Base-by-base conservation (phyloP, 2,113 vertebrate genomes). In the Xiphias gladius region DNA sequence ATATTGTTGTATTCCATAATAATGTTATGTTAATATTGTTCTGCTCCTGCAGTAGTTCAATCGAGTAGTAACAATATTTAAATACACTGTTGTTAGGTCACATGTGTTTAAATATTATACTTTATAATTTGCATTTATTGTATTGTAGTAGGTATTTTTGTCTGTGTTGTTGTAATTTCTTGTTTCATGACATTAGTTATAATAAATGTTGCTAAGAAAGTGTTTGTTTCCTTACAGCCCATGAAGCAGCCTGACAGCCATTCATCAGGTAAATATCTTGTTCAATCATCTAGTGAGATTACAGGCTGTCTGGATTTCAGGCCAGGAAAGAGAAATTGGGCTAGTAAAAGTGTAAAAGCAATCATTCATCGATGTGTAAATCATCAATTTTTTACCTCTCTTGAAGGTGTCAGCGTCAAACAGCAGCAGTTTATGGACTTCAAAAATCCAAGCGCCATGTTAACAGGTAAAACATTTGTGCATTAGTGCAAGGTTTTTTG, bases 381-480 rank as follows among this genome's bases (percentile, higher is more conserved):
- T 17, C 5, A 24, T 30, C 0, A 12, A 8, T 24, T 16, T 66
- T 35, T 73, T 0, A 65, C 58, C 2, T 59, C 5, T 66, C 11
- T 52, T 73, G 52, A 22, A 78, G 74, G 7, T 6, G 9, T 2
- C 58, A 46, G 12, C 2, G 0, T 0, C 14, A 8, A 24, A 43
- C 78, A 63, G 16, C 52, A 65, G 20, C 48, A 67, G n/a, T 30
- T 5, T 9, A 0, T 37, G 5, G 10, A 54, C 5, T 0, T 2
- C 1, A 3, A 1, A 4, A 54, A 24, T 46, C 90, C 91, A 11
- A 73, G 79, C 12, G 91, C 84, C n/a, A 78, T 90, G 74, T 69
- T 93, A 8, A 93, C 91, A 89, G 91, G 92, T 93, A 86, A 46
- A 48, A 14, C 22, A 32, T 1, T n/a, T n/a, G n/a, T n/a, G n/a